Conservation (phyloP, 2,797 vertebrate species). For the Anisognathus igniventris region DNA sequence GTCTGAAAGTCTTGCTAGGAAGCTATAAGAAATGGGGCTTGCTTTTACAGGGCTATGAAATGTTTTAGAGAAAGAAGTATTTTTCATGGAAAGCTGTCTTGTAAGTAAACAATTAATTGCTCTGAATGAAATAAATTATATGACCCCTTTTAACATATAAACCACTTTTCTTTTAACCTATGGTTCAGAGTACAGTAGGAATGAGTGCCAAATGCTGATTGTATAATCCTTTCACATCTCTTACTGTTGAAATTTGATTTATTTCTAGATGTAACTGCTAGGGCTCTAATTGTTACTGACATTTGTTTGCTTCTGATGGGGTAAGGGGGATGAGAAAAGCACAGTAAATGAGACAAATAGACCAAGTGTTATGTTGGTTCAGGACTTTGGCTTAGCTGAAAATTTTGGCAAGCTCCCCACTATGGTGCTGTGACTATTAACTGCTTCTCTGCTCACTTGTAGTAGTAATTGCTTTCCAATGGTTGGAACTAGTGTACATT, state of each 20-base stretch:
- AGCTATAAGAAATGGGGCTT: neutral
- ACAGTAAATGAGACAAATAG: neutral
- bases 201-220: neutral
- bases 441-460: slow-evolving; percentile 5
- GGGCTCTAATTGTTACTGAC: neutral
- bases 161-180: neutral
- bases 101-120: neutral
- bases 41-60: slow-evolving; percentile 20
- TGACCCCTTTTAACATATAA: neutral
- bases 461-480: neutral
- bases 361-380: neutral
- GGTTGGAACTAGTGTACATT: neutral
- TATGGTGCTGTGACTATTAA: neutral
- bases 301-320: neutral
- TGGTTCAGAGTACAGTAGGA: neutral
- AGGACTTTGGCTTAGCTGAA: neutral
- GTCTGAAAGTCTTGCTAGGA: slow-evolving; percentile 15
- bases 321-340: neutral
- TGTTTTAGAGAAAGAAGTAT: neutral
- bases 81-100: neutral
- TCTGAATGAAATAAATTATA: neutral
- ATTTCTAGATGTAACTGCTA: neutral
- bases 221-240: neutral
- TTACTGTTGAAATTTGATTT: neutral
- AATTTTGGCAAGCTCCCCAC: neutral